Base-by-base conservation (phyloP, 1,140 invertebrate genomes). In the Melipona quadrifasciata region DNA sequence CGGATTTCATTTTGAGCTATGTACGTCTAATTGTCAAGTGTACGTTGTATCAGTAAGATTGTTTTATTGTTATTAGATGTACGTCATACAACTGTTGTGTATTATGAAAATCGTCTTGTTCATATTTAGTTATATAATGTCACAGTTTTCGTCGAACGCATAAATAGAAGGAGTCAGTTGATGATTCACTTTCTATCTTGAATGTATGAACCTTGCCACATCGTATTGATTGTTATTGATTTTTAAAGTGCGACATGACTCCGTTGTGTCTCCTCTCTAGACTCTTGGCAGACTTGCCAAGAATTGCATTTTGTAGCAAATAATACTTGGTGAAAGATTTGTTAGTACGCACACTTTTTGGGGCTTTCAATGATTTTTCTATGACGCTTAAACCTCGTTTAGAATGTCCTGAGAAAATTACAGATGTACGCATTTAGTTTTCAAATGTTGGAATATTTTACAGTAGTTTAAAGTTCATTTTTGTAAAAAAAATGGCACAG, bases 191-290 rank as follows among this genome's bases (percentile, higher is more conserved):
- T 61, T 55, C 34, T 51, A 72, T 27, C 5, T 34, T 24, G 34
- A 72, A 80, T 72, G 19, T 47, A 72, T 24, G 19, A 72, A 72
- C 79, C 68, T 14, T 70, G 27, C 47, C 55, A n/a, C 53, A 17
- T 11, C 51, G 19, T 72, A 80, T 80, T 72, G 79, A 80, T 80
- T 27, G 47, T 61, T 80, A 80, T 80, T 72, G 79, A 80, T 80
- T 80, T 80, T 80, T 72, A 47, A 72, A 80, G 16, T 21, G 79
- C 79, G 68, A 72, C 67, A 31, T 34, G 68, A 58, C 53, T 72
- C 34, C 1, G 24, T 47, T 21, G 17, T 17, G 31, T 58, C 68
- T 61, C 21, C 24, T 3, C 31, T 53, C 39, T 12, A 79, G n/a
- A 24, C 27, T n/a, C 21, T 53, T 68, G 14, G 14, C 27, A 5